Percentiles rank a stretch among this genome's conserved stretches.
These are phyloP conservation scores for Zosterops pallidus DNA, from an alignment of 2,113 vertebrate genomes.

Conservation along the genomic window DNA sequence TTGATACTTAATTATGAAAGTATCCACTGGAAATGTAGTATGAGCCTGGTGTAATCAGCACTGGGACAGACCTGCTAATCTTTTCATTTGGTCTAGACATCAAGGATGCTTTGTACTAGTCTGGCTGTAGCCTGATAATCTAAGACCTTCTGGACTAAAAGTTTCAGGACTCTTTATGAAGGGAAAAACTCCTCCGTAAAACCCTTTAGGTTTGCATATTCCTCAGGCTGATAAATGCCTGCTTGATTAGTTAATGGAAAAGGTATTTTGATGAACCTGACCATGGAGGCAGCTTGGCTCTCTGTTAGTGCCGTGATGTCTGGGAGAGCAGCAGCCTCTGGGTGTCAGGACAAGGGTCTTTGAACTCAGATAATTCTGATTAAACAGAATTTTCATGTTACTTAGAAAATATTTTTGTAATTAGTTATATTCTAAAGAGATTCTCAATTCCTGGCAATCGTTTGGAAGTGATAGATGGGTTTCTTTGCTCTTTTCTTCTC, in stretches of 20 bases:
- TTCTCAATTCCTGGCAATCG: accelerated
- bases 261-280: slow-evolving; percentile 13
- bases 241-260: slow-evolving; percentile 11
- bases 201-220: background rate
- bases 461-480: background rate
- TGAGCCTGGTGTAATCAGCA: slow-evolving; percentile 6
- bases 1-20: slow-evolving; percentile 53
- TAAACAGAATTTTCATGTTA: background rate
- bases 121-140: slow-evolving; percentile 13
- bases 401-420: background rate
- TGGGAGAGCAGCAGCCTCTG: background rate
- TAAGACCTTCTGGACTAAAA: slow-evolving; percentile 6
- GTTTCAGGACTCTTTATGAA: background rate
- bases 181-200: background rate
- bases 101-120: slow-evolving; percentile 46
- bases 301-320: background rate
- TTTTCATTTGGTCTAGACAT: slow-evolving; percentile 47
- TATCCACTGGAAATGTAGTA: slow-evolving; percentile 25
- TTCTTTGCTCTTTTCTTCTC: background rate
- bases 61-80: slow-evolving; percentile 32
- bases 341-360: background rate
- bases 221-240: background rate
- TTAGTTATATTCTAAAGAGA: background rate
- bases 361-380: background rate
- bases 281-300: background rate